Conservation (phyloP, 2,888 invertebrate genomes). For the Nemoura dubitans region DNA sequence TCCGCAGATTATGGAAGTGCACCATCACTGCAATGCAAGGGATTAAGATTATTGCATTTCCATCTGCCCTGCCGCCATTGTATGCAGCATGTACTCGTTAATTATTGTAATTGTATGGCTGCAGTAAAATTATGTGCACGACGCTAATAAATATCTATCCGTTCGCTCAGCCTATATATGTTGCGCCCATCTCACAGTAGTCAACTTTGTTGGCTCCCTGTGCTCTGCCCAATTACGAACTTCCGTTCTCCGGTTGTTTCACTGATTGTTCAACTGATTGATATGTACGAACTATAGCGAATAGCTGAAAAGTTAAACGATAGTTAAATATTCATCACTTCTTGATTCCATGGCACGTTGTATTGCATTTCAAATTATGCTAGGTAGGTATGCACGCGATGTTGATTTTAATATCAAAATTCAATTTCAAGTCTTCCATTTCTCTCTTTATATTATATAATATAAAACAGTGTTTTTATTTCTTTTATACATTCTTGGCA, state of each 20-base stretch:
- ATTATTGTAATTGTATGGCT: neutral
- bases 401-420: slow-evolving; percentile 52
- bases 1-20: neutral
- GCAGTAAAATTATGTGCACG: neutral
- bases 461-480: slow-evolving; percentile 47
- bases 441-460: slow-evolving; percentile 49
- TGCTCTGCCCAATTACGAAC: neutral
- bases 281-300: neutral
- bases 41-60: neutral
- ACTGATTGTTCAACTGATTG: neutral
- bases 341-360: neutral
- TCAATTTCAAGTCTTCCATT: slow-evolving; percentile 50
- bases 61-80: neutral
- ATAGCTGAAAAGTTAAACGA: neutral
- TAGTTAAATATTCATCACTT: slow-evolving; percentile 15
- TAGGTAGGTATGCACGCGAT: slow-evolving; percentile 39
- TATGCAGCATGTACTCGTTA: neutral
- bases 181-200: neutral
- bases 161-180: neutral
- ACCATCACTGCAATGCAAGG: neutral
- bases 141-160: neutral
- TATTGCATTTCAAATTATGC: slow-evolving; percentile 31
- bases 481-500: slow-evolving; percentile 46
- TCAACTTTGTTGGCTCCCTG: neutral
- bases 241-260: neutral